These are phyloP conservation scores for Cirrhinus mrigala DNA, from an alignment of 2,797 vertebrate genomes.

Conservation along the genomic window DNA sequence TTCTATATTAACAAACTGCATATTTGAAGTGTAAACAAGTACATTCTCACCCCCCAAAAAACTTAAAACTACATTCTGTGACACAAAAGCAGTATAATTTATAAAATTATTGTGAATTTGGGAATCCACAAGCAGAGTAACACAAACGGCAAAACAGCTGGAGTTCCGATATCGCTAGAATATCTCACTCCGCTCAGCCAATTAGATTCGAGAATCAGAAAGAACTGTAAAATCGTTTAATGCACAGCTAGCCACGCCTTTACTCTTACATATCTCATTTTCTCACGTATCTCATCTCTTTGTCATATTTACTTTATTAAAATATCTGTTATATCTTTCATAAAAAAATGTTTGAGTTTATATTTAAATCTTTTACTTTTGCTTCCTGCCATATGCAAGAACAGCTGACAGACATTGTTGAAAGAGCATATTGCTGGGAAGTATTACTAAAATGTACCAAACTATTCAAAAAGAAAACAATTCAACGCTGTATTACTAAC, in stretches of 20 bases:
- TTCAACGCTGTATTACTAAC: neutral
- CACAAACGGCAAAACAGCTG: no score
- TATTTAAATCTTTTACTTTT: neutral
- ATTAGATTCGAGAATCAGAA: no score
- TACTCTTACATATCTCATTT: neutral
- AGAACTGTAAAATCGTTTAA: neutral
- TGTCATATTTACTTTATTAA: neutral
- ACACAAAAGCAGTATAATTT: no score
- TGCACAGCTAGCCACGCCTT: neutral
- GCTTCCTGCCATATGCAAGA: neutral
- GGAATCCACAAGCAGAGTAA: no score
- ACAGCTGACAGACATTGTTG: neutral
- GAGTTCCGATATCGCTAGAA: no score
- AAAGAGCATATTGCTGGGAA: neutral
- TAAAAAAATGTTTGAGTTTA: neutral
- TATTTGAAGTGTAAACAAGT: no score
- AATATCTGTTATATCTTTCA: neutral
- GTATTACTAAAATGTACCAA: neutral
- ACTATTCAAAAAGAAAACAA: neutral
- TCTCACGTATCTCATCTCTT: no score
- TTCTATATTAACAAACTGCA: no score
- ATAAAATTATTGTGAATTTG: no score
- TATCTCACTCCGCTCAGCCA: no score
- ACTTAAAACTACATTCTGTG: no score
- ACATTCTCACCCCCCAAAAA: no score